Conservation (phyloP, 1,140 invertebrate species). For the Drosophila burlai region DNA sequence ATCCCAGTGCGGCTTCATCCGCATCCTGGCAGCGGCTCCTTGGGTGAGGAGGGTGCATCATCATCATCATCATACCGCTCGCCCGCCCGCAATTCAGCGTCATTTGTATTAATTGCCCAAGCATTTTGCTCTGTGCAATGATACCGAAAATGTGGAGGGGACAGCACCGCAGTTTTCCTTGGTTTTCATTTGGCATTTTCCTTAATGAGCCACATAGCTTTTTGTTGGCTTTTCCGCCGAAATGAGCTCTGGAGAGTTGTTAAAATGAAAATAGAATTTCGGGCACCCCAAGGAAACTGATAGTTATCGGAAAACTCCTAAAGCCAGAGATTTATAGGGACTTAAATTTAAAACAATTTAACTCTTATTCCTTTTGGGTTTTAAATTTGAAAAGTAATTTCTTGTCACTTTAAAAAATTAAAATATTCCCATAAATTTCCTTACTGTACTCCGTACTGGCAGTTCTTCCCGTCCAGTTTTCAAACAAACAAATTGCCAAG, state of each 20-base stretch:
- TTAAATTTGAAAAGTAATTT: too few species aligned
- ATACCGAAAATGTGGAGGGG: constrained; percentile 69
- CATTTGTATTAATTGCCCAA: constrained; percentile 82
- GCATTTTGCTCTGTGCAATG: constrained; percentile 75
- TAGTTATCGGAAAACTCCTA: neutral
- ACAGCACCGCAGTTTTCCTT: constrained; percentile 29
- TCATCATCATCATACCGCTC: constrained; percentile 41
- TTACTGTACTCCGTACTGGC: neutral
- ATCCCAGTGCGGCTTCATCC: constrained; percentile 13
- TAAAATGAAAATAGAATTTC: constrained; percentile 16
- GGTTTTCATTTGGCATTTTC: constrained; percentile 51
- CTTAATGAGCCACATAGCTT: constrained; percentile 10
- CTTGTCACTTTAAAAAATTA: neutral
- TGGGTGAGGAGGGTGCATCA: neutral
- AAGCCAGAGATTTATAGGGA: neutral
- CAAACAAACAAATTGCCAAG: constrained; percentile 39
- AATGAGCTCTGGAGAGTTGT: constrained; percentile 8
- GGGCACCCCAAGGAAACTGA: neutral
- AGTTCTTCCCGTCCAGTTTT: neutral
- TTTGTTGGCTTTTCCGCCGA: constrained; percentile 9
- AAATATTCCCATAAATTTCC: neutral
- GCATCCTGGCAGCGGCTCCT: constrained; percentile 29
- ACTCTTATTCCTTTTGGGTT: neutral
- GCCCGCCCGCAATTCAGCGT: constrained; percentile 60
- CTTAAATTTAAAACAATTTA: neutral